Conservation (phyloP, 1,140 invertebrate species). For the Argopecten irradians region DNA sequence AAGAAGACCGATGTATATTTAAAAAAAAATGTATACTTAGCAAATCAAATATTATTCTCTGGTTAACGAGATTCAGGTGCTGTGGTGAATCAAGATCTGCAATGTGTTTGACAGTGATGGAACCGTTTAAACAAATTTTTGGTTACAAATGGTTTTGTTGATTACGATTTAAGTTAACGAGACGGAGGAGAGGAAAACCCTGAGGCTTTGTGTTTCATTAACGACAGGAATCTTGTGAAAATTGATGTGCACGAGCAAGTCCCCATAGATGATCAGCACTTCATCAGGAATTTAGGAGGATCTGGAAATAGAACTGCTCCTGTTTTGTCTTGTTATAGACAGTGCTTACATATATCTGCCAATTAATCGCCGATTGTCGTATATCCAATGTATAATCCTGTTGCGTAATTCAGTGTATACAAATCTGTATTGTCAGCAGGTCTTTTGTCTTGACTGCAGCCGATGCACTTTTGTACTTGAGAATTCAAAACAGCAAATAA, state of each 20-base stretch:
- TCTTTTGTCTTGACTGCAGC: not conserved
- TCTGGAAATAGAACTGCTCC: not conserved
- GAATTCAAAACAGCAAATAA: too few species aligned
- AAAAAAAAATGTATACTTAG: not conserved
- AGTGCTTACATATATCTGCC: not conserved
- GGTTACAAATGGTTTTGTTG: not conserved
- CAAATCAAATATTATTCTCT: not conserved
- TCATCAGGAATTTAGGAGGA: not conserved
- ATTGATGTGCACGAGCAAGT: not conserved
- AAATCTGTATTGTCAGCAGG: not conserved
- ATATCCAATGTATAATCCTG: not conserved
- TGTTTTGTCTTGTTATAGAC: not conserved
- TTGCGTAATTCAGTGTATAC: not conserved
- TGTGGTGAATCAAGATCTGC: not conserved
- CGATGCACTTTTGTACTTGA: constrained; percentile 4
- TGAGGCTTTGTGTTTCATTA: not conserved
- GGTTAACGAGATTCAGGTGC: not conserved
- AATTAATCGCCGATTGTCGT: too few species aligned
- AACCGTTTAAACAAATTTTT: not conserved
- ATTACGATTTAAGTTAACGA: not conserved
- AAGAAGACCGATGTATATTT: not conserved
- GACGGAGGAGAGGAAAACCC: not conserved
- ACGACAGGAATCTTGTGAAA: constrained; percentile 8
- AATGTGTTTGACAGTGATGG: not conserved
- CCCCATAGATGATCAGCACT: not conserved